Conservation (phyloP, 2,113 vertebrate genomes). For the Odontesthes bonariensis region DNA sequence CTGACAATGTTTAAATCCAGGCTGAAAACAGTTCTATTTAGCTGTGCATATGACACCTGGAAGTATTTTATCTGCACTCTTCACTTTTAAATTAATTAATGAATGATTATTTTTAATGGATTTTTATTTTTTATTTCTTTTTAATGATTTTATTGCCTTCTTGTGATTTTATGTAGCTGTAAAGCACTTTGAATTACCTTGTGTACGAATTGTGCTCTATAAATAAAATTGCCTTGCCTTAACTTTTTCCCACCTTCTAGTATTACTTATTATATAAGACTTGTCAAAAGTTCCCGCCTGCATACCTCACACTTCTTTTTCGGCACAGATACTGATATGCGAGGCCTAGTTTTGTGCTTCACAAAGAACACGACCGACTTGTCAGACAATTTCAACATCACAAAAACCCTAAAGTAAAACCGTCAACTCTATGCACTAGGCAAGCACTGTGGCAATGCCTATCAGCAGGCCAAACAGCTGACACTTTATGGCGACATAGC, state of each 20-base stretch:
- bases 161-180: no score
- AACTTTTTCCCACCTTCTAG: neutral
- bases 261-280: constrained; percentile 10
- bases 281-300: neutral
- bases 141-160: no score
- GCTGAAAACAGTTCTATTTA: no score
- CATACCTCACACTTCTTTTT: neutral
- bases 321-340: neutral
- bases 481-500: constrained; percentile 40
- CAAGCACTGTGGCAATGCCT: neutral
- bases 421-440: neutral
- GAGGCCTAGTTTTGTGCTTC: neutral
- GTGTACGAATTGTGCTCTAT: no score
- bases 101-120: no score
- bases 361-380: neutral
- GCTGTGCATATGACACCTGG: no score
- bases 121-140: no score
- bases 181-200: no score
- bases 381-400: constrained; percentile 9
- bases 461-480: constrained; percentile 35
- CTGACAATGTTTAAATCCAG: no score
- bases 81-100: no score
- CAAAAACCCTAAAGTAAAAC: constrained; percentile 27
- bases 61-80: no score
- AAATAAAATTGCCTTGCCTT: no score